Evolutionary conservation across 2,797 vertebrate genomes (phyloP), one percentile per base, ranked within the genome.

Genomic region (Aratinga solstitialis): DNA sequence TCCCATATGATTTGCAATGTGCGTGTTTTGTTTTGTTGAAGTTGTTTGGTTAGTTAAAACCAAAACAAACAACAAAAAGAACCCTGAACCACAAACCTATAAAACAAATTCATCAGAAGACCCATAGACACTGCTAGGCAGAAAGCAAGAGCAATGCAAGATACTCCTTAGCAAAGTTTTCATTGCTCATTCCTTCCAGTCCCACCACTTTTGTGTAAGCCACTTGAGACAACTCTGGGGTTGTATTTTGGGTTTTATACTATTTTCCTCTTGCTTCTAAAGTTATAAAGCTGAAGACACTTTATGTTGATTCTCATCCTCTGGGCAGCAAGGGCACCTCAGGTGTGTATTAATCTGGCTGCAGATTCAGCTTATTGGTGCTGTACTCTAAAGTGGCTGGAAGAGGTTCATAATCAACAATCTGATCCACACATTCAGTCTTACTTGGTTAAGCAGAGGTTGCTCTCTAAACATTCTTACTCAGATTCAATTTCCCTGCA

Each of bases 11-110:
- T 34, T 54, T 56, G 9, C 5, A 10, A 23, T 5, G 11, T 1
- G 4, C 1, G 2, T 1, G 0, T 22, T 45, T 42, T 56, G 17
- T 69, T 89, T 71, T 32, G 11, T 1, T 66, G 26, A 22, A 43
- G 32, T 3, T 61, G 43, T 21, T 56, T 36, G 8, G 10, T 54
- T 56, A 51, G 32, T 43, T 65, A 13, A 67, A 68, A n/a, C 42
- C 24, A 54, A 61, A 26, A 8, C 8, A 32, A 38, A 40, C 6
- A 10, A 9, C 7, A 11, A 32, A 34, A 36, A 63, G 18, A 66
- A 12, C 29, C 56, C 56, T 36, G 56, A 38, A 62, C 3, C 1
- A 21, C 38, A 54, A 30, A 51, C 3, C 42, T 32, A 27, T 13
- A 45, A 34, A 91, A 20, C 17, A 59, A 63, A 68, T 42, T 53